Base-by-base conservation (phyloP, 2,888 invertebrate genomes). In the Cataglyphis cursor region DNA sequence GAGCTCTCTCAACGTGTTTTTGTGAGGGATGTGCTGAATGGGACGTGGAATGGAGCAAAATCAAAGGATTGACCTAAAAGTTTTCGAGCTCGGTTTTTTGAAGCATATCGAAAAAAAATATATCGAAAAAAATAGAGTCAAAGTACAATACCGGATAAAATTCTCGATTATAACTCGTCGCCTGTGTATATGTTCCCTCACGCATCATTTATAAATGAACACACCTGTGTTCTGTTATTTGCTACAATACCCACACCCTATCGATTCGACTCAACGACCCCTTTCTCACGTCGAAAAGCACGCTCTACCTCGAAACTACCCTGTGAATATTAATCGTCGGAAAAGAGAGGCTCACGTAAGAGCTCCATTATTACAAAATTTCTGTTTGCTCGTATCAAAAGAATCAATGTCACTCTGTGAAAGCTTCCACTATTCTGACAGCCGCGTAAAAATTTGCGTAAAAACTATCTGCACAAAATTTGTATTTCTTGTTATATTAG, bases 261-360 rank as follows among this genome's bases (percentile, higher is more conserved):
- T 82, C 68, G 82, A 82, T 82, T 82, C 54, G 68, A 81, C 81
- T 82, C 74, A 74, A 81, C 61, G 75, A 75, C 74, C 74, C 51
- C 81, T 81, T 81, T 81, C 62, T 81, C 62, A 62, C 48, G 31
- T 80, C 48, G 62, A 38, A 28, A 75, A 61, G 51, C 44, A 44
- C 70, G 44, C 76, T 54, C 10, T 54, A 28, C 41, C 18, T 24
- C 21, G 21, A 68, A 44, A 70, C 31, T 44, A 78, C 57, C 70
- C 57, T 44, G 57, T 59, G 41, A 70, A 70, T 70, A 70, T 59
- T 18, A 57, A 70, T 70, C 31, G 21, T 24, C 44, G 41, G 78
- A 70, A 44, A 3, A 44, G 44, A 41, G 12, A 70, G 59, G 44
- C 41, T 31, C 3, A 5, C 21, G 44, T 70, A 59, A 54, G 54